A percentile compares a stretch with the other conserved stretches of the same genome.
Conservation (phyloP, 2,797 vertebrate species). For the Lophius americanus region DNA sequence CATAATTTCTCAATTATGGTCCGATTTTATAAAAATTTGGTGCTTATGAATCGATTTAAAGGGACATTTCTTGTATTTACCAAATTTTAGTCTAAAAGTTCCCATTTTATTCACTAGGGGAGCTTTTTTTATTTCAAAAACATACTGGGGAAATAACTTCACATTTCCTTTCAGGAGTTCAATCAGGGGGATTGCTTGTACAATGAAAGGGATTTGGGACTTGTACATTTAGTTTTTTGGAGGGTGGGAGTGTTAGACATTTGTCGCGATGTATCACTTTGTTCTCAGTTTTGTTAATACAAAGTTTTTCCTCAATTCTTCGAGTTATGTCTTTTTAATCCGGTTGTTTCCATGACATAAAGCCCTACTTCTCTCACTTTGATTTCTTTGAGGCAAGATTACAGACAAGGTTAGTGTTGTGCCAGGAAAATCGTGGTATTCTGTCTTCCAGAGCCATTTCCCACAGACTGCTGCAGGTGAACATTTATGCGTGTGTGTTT, state of each 20-base stretch:
- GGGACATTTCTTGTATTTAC: too few relatives aligned
- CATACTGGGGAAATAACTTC: too few relatives aligned
- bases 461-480: conserved; percentile 61
- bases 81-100: too few relatives aligned
- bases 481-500: conserved; percentile 21
- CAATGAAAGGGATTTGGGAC: too few relatives aligned
- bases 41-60: too few relatives aligned
- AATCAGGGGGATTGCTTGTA: too few relatives aligned
- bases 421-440: conserved; percentile 65
- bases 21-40: too few relatives aligned
- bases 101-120: too few relatives aligned
- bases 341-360: conserved; percentile 2
- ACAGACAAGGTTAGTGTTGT: conserved; percentile 43
- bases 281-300: not conserved
- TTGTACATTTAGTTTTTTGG: not conserved
- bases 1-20: too few relatives aligned
- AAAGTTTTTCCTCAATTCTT: not conserved
- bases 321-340: not conserved
- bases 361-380: conserved; percentile 35
- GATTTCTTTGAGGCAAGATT: conserved; percentile 42
- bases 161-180: too few relatives aligned
- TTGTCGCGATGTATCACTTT: not conserved
- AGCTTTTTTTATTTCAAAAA: too few relatives aligned
- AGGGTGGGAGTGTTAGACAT: not conserved
- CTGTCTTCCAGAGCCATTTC: conserved; percentile 57